phyloP scores from a whole-genome alignment of 2,113 vertebrate genomes.

The Periophthalmus modestus region DNA sequence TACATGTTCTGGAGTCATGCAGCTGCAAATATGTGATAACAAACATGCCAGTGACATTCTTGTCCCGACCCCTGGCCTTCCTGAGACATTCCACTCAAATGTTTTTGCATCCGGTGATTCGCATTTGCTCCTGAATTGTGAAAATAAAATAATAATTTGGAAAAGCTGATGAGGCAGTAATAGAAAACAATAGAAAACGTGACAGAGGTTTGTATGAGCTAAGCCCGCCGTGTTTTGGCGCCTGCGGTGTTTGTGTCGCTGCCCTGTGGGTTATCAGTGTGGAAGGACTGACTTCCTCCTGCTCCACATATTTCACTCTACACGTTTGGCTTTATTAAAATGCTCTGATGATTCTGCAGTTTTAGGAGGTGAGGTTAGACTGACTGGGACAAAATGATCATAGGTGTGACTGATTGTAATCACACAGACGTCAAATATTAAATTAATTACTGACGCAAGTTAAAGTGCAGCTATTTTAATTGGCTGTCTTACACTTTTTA shows the following conservation, averaged over 20 bases:
- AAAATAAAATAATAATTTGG: background rate
- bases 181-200: constrained; percentile 24
- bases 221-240: constrained; percentile 16
- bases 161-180: background rate
- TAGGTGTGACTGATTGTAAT: background rate
- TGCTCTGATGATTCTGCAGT: background rate
- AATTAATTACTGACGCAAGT: background rate
- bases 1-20: background rate
- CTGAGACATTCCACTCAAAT: constrained; percentile 41
- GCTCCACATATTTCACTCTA: background rate
- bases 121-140: constrained; percentile 3
- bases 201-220: constrained; percentile 5
- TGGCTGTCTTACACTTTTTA: background rate
- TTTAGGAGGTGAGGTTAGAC: background rate
- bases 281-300: constrained; percentile 43
- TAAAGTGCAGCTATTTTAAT: background rate
- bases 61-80: constrained; percentile 54
- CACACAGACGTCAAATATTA: background rate
- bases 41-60: constrained; percentile 53
- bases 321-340: background rate
- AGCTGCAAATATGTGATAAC: constrained; percentile 43
- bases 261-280: constrained; percentile 47
- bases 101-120: constrained; percentile 45
- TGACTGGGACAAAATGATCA: constrained; percentile 13
- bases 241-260: constrained; percentile 36